Base-by-base conservation (phyloP, 2,888 invertebrate species). In the Orthosia incerta region DNA sequence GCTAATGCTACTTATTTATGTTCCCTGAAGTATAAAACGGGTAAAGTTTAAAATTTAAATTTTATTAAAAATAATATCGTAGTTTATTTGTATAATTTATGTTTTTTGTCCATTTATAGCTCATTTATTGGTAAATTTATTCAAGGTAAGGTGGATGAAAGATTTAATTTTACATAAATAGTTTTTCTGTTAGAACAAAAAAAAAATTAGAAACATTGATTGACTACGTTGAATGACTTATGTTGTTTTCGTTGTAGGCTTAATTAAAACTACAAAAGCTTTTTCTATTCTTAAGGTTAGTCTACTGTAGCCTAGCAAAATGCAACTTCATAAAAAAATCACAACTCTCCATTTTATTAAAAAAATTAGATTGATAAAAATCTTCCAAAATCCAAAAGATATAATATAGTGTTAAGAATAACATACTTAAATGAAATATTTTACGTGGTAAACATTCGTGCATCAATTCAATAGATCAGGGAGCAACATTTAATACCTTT, bases 1-100 rank as follows among this genome's bases (percentile, higher is more conserved):
- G 79, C 66, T 76, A 82, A 82, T 76, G 51, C 45, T 39, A 20
- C 13, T 48, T 79, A 66, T 74, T 66, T 71, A 69, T 71, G 55
- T 64, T 61, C 31, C 4, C 4, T 23, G 7, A 4, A 67, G 7
- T 71, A 62, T 61, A 51, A 67, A 70, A 65, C 48, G 26, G 39
- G 12, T 55, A 48, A 60, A 69, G 0, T 50, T 68, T 59, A 16
- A 62, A 39, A 60, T 65, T 70, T 65, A 23, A 53, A 67, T 53
- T n/a, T 26, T 74, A 53, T 62, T 31, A n/a, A 18, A 57, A n/a
- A 16, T 53, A 50, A 71, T 51, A 39, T 62, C 31, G 9, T 53
- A 39, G 57, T 65, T 71, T 79, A 55, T 72, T 57, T 23, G 50
- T 57, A 51, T 63, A 56, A 65, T 76, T 74, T 72, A 76, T 70